Conservation (phyloP, 2,797 vertebrate genomes). For the Thalassophryne amazonica region DNA sequence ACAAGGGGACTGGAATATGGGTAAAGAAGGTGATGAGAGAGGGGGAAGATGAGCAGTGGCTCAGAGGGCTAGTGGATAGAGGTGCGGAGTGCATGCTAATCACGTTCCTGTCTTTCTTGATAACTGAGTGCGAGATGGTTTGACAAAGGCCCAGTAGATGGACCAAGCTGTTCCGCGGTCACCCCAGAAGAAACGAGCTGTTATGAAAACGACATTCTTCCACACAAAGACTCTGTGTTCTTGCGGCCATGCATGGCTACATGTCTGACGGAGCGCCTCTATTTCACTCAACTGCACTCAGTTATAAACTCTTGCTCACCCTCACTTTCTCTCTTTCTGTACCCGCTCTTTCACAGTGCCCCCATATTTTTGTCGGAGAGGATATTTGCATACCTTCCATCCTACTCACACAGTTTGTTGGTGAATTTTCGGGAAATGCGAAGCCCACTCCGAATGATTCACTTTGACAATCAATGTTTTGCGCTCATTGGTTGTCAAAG, state of each 20-base stretch:
- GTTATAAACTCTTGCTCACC: conserved; percentile 41
- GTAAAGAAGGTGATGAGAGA: conserved; percentile 47
- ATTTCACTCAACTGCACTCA: conserved; percentile 46
- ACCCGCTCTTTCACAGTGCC: conserved; percentile 30
- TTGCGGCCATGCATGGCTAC: conserved; percentile 56
- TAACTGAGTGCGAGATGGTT: conserved; percentile 56
- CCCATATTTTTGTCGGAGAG: conserved; percentile 49
- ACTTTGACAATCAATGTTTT: conserved; percentile 41
- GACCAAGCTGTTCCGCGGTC: conserved; percentile 58
- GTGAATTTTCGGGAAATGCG: conserved; percentile 51
- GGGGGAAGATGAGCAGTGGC: conserved; percentile 28
- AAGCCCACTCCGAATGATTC: conserved; percentile 50
- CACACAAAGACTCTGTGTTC: conserved; percentile 79
- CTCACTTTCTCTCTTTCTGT: conserved; percentile 33
- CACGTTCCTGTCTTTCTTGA: conserved; percentile 48
- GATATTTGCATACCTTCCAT: conserved; percentile 68
- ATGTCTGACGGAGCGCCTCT: conserved; percentile 54
- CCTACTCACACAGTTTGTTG: conserved; percentile 60
- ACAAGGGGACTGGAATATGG: conserved; percentile 60
- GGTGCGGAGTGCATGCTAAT: conserved; percentile 78
- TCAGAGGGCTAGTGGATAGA: conserved; percentile 49
- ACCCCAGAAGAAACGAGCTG: conserved; percentile 70
- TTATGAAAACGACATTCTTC: conserved; percentile 82
- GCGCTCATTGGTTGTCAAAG: conserved; percentile 29
- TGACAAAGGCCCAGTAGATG: conserved; percentile 79